Conservation (phyloP, 2,113 vertebrate species). For the Ellobius talpinus region DNA sequence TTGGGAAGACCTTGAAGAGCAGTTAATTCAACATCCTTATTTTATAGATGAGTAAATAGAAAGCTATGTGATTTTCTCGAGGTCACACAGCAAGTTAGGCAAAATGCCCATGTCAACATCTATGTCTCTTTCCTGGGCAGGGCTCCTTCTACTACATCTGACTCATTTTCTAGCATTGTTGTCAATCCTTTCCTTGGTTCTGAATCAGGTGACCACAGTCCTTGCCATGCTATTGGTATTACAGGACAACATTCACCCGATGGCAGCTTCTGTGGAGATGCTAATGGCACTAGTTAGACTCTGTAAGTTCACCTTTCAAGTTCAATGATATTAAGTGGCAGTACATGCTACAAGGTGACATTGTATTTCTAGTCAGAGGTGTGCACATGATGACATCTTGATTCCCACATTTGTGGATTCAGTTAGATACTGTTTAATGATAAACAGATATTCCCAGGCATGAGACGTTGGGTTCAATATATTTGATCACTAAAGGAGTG, state of each 20-base stretch:
- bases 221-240: slow-evolving; percentile 10
- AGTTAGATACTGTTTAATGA: slow-evolving; percentile 55
- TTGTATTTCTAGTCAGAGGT: slow-evolving; percentile 39
- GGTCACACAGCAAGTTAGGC: slow-evolving; percentile 9
- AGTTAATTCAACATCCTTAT: not conserved
- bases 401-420: slow-evolving; percentile 26
- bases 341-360: slow-evolving; percentile 54
- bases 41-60: slow-evolving; percentile 57
- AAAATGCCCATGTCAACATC: slow-evolving; percentile 17
- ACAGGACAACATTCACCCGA: slow-evolving; percentile 10
- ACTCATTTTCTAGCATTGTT: slow-evolving; percentile 11
- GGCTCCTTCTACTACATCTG: not conserved
- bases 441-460: slow-evolving; percentile 47
- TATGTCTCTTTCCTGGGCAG: slow-evolving; percentile 23
- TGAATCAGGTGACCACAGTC: slow-evolving; percentile 8
- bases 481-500: slow-evolving; percentile 16
- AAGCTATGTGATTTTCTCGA: slow-evolving; percentile 49
- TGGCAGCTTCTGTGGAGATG: slow-evolving; percentile 54
- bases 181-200: slow-evolving; percentile 38
- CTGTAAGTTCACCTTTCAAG: slow-evolving; percentile 51
- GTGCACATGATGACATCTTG: not conserved
- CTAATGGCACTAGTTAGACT: slow-evolving; percentile 37
- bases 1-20: slow-evolving; percentile 45
- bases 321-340: slow-evolving; percentile 45
- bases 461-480: not conserved